Conservation (phyloP, 2,888 invertebrate species). For the Allygus modestus region DNA sequence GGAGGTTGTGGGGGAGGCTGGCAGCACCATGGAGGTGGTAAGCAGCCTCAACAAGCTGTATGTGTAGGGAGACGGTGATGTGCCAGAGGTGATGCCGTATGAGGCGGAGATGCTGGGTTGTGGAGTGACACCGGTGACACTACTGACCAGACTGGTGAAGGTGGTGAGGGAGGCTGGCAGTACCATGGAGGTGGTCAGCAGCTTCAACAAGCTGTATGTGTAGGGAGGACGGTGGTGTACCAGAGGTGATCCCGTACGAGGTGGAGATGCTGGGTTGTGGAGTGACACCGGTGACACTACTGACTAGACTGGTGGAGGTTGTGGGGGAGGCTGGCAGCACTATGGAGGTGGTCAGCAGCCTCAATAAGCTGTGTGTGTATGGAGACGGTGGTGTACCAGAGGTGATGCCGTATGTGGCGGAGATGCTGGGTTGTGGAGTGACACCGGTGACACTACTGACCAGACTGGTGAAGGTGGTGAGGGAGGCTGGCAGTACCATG, state of each 20-base stretch:
- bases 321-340: conserved; percentile 44
- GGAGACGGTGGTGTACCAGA: conserved; percentile 2
- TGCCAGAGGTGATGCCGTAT: conserved; percentile 53
- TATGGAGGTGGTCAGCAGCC: background rate
- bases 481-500: conserved; percentile 54
- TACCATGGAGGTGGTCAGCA: conserved; percentile 43
- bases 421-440: conserved; percentile 40
- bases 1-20: conserved; percentile 22
- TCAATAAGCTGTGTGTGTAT: conserved; percentile 24
- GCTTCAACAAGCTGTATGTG: conserved; percentile 9
- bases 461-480: conserved; percentile 46
- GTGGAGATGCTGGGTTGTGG: conserved; percentile 26
- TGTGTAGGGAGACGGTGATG: conserved; percentile 23
- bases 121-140: conserved; percentile 29
- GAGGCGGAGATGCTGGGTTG: conserved; percentile 27
- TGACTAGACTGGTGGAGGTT: conserved; percentile 37
- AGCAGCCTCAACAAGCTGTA: background rate
- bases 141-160: conserved; percentile 42
- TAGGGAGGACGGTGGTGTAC: conserved; percentile 27
- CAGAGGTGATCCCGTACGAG: conserved; percentile 46
- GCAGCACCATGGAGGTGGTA: conserved; percentile 19
- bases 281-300: conserved; percentile 5
- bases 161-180: conserved; percentile 51
- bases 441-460: conserved; percentile 32
- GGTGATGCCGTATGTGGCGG: conserved; percentile 54